Evolutionary conservation across 2,797 vertebrate species (phyloP), one percentile per base, ranked within the genome.

Genomic region (Margarornis squamiger): DNA sequence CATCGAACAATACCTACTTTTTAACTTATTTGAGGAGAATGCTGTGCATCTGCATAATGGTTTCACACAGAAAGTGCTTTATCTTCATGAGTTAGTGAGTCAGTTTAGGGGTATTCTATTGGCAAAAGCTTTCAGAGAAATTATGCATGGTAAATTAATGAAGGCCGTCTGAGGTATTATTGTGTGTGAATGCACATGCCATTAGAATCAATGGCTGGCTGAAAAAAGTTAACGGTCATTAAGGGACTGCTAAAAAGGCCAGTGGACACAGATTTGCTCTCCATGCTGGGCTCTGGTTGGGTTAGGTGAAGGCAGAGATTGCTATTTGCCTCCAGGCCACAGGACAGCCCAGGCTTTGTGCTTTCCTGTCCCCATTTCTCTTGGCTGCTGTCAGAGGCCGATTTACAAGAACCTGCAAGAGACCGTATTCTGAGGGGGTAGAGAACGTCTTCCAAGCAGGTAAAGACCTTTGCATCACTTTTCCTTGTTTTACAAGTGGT

Each of bases 91-190:
- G 94, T 97, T 96, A 95, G 92, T 75, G 93, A 96, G 95, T 97
- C 95, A 97, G 90, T 95, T 95, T 96, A 94, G 95, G 75, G 85
- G 85, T 95, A 95, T 96, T 98, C 98, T 98, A 92, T 96, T 97
- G 97, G 94, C 96, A 91, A 95, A 96, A 97, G 97, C 97, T 98
- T 98, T 98, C 96, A 98, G 96, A 89, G 93, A 97, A 98, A 98
- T 98, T 98, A 97, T 98, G 98, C 98, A 98, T 94, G 98, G 98
- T 97, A 98, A 98, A 96, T 98, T 98, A 97, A 97, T 98, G 97
- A 97, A 97, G 96, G 97, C 97, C 52, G 96, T 95, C 97, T 96
- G 85, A 96, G 93, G 96, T 97, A 97, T 97, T 97, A 97, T 93
- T 91, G 96, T 94, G 93, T 95, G 95, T 97, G 97, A 97, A 97